These are phyloP conservation scores for Sporophila hypoxantha DNA, from an alignment of 2,113 vertebrate species.

Conservation along the genomic window DNA sequence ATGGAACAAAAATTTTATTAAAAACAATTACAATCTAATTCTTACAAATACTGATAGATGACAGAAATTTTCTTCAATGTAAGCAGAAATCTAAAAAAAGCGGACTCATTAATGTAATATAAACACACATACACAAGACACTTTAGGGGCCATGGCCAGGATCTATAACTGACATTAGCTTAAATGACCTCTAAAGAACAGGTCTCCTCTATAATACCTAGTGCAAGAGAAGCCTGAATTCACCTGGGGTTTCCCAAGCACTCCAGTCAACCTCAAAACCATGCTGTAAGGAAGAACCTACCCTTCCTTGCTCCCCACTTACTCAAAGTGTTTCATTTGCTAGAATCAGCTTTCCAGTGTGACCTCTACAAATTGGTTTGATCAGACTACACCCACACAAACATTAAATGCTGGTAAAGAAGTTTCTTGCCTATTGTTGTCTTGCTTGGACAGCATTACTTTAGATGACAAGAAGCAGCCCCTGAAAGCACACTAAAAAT, in stretches of 20 bases:
- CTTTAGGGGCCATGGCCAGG: neutral
- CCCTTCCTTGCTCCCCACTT: neutral
- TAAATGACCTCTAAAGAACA: neutral
- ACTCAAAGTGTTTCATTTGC: neutral
- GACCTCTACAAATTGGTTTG: neutral
- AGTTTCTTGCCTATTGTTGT: neutral
- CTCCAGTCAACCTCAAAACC: neutral
- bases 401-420: neutral
- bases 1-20: neutral
- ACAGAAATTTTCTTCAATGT: neutral
- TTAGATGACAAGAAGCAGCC: neutral
- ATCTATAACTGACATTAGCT: neutral
- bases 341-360: neutral
- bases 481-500: neutral
- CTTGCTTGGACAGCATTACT: neutral
- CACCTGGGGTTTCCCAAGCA: neutral
- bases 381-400: neutral
- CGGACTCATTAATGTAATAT: neutral
- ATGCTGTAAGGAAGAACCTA: neutral
- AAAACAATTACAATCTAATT: neutral
- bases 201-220: neutral
- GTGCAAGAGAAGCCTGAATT: neutral
- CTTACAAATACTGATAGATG: neutral
- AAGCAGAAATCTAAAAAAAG: neutral
- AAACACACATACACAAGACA: neutral